Evolutionary conservation across 2,113 vertebrate genomes (phyloP).

Genomic region (Hippopotamus amphibius): DNA sequence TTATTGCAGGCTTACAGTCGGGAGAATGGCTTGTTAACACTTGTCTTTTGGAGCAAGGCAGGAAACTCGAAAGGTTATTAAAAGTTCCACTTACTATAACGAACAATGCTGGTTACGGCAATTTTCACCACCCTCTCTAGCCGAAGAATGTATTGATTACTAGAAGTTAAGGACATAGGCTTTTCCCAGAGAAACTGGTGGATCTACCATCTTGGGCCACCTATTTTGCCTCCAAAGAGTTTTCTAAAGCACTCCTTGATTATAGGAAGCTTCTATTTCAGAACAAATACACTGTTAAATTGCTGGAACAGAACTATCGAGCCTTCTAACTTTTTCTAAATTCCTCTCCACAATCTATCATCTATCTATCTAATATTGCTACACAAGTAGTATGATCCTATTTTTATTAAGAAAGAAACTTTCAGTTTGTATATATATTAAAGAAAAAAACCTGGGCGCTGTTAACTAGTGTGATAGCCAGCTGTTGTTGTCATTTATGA

Average conservation of each 20-base stretch:
- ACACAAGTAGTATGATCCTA: conserved; percentile 1
- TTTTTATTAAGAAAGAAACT: conserved; percentile 39
- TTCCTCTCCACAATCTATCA: background rate
- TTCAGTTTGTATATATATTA: background rate
- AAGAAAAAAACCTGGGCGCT: background rate
- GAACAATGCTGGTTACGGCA: conserved; percentile 17
- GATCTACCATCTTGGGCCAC: background rate
- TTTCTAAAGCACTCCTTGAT: conserved; percentile 46
- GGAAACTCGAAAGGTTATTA: conserved; percentile 69
- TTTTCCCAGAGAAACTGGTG: background rate
- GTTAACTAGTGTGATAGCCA: background rate
- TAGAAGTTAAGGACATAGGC: background rate
- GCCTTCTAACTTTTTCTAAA: conserved; percentile 42
- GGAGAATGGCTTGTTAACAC: conserved; percentile 70
- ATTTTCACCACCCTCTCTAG: background rate
- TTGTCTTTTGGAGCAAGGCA: conserved; percentile 67
- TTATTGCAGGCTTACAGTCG: conserved; percentile 58
- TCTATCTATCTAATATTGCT: background rate
- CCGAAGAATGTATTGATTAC: background rate
- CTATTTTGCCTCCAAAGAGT: background rate
- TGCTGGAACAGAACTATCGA: background rate
- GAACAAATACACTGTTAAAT: conserved; percentile 3
- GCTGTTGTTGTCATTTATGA: background rate
- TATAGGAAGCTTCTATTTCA: conserved; percentile 49
- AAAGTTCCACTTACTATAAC: conserved; percentile 55